phyloP scores from a whole-genome alignment of 2,113 vertebrate species.

The Struthio camelus region DNA sequence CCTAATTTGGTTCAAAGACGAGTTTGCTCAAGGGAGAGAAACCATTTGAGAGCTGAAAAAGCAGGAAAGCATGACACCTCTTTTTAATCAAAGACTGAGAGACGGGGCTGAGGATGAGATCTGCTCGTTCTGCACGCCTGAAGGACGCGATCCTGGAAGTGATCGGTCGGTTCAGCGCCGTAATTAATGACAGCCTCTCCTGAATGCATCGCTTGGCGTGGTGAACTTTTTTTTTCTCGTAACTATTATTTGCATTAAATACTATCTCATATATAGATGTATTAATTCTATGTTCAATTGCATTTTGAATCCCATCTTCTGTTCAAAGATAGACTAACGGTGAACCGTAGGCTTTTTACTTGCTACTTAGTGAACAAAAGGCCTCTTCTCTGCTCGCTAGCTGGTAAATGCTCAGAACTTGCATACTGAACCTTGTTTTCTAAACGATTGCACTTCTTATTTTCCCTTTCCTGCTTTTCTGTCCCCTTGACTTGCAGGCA shows the following conservation, averaged over 20 bases:
- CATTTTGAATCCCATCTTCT: not conserved
- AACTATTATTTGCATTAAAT: not conserved
- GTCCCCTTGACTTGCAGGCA: not conserved
- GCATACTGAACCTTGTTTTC: not conserved
- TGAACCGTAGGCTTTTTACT: not conserved
- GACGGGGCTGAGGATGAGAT: not conserved
- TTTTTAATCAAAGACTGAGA: not conserved
- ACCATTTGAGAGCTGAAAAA: not conserved
- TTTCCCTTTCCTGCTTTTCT: not conserved
- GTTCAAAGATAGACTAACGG: not conserved
- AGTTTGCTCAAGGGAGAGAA: too few species aligned
- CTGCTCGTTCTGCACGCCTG: not conserved
- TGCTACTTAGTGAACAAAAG: not conserved
- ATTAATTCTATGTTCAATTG: not conserved
- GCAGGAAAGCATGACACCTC: rapidly evolving
- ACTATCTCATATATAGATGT: not conserved
- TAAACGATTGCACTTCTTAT: too few species aligned
- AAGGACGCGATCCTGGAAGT: not conserved
- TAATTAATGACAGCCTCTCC: not conserved
- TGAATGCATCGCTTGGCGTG: not conserved
- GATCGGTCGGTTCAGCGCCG: not conserved
- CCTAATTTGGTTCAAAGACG: too few species aligned
- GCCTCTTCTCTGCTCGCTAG: not conserved
- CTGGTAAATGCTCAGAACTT: not conserved
- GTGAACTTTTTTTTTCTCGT: not conserved